phyloP scores from a whole-genome alignment of 2,113 vertebrate genomes.

The Pantherophis guttatus region DNA sequence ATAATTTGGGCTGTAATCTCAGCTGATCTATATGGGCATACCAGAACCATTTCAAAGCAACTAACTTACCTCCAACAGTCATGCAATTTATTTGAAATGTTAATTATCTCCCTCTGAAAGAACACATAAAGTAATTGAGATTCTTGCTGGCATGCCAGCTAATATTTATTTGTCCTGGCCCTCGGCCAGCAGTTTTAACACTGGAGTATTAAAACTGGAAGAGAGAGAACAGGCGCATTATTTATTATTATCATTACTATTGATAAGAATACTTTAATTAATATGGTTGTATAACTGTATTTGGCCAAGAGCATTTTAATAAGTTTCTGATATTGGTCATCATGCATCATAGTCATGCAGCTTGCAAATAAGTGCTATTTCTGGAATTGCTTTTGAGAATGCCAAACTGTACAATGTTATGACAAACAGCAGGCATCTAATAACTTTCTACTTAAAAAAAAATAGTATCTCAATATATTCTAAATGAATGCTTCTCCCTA shows the following conservation, averaged over 20 bases:
- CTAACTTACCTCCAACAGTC: background rate
- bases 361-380: constrained; percentile 40
- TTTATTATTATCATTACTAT: background rate
- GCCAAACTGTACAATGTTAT: constrained; percentile 24
- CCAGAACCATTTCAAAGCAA: background rate
- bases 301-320: constrained; percentile 25
- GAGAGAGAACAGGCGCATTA: background rate
- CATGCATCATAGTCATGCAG: constrained; percentile 35
- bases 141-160: constrained; percentile 4
- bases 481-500: constrained; percentile 19
- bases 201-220: constrained; percentile 12
- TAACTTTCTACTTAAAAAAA: constrained; percentile 19
- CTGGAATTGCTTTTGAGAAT: constrained; percentile 32
- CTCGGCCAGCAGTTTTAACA: background rate
- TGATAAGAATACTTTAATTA: background rate
- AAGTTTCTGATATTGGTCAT: constrained; percentile 37
- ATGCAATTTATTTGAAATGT: constrained; percentile 17
- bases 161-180: background rate
- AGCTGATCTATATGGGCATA: background rate
- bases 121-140: constrained; percentile 20
- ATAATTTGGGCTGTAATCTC: background rate
- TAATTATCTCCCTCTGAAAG: background rate
- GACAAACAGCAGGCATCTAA: constrained; percentile 38
- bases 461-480: constrained; percentile 14
- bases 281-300: constrained; percentile 22